Evolutionary conservation across 2,113 vertebrate genomes (phyloP), one percentile per base, ranked within the genome.

Genomic region (Calidris pugnax): DNA sequence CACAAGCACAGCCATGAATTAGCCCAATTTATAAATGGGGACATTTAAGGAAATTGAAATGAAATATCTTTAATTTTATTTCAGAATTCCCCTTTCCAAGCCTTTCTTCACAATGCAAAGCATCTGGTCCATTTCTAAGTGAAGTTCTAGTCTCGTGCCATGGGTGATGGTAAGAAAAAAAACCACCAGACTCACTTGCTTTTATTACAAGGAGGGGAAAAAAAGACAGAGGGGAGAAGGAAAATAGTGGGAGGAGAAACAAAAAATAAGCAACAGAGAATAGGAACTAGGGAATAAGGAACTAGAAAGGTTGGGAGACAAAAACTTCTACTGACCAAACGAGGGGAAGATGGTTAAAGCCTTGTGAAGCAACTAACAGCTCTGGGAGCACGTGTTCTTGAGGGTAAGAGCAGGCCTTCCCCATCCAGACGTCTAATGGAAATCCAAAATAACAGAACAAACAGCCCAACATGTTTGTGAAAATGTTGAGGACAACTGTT

Each of bases 401-500:
- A 80, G 93, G 90, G 81, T 69, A 94, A 96, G 68, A 93, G 15
- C 50, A 87, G 90, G 75, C 85, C 91, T 90, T 82, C 85, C 55
- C 41, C 90, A 83, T 69, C 59, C 93, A 93, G 87, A 87, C 63
- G 3, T 76, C 90, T 95, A 82, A 89, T 85, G 62, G 94, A 80
- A 94, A 95, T 69, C 32, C 75, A 91, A 93, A 94, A 57, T 69
- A 91, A 83, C 85, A 76, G 63, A 96, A 95, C 71, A 64, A 93
- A 83, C 91, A 96, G 90, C 85, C 90, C 71, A 95, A 95, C 87
- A 91, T 83, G 68, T 89, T 85, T 85, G 82, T 91, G 95, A 95
- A 95, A 95, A 77, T 2, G 55, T 55, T 51, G 82, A 94, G 93
- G 95, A 96, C 94, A 97, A 97, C 93, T 91, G 91, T 94, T 96